phyloP scores from a whole-genome alignment of 2,888 invertebrate genomes.

The Harpalus rubripes region DNA sequence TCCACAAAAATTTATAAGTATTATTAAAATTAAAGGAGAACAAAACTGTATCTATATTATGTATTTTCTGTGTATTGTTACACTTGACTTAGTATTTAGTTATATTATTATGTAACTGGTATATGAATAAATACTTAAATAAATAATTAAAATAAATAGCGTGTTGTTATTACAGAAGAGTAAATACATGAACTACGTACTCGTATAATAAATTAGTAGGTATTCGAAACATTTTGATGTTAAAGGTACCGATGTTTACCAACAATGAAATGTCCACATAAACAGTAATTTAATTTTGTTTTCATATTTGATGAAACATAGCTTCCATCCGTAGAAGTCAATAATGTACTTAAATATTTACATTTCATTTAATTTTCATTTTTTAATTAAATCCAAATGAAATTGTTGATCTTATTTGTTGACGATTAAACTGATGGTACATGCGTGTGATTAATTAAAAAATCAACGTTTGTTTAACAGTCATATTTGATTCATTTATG shows the following conservation, averaged over 20 bases:
- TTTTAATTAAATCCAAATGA: background rate
- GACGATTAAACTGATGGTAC: background rate
- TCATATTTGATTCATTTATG: too few species aligned
- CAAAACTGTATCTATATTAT: too few species aligned
- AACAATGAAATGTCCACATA: background rate
- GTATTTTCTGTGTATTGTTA: too few species aligned
- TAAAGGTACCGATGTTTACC: too few species aligned
- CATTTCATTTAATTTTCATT: background rate
- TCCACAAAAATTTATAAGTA: too few species aligned
- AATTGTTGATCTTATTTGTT: background rate
- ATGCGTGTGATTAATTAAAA: background rate
- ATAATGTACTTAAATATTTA: constrained; percentile 7
- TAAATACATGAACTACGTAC: too few species aligned
- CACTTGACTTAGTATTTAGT: too few species aligned
- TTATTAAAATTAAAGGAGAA: too few species aligned
- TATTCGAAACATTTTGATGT: background rate
- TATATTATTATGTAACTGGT: too few species aligned
- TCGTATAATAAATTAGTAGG: background rate
- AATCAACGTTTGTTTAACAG: background rate
- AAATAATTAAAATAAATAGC: too few species aligned
- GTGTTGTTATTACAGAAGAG: too few species aligned
- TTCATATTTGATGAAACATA: background rate
- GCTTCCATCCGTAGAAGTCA: background rate
- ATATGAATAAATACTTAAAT: too few species aligned
- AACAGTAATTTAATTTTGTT: constrained; percentile 3